Evolutionary conservation across 1,140 invertebrate genomes (phyloP), one percentile per base, ranked within the genome.

Genomic region (Octopus sinensis): DNA sequence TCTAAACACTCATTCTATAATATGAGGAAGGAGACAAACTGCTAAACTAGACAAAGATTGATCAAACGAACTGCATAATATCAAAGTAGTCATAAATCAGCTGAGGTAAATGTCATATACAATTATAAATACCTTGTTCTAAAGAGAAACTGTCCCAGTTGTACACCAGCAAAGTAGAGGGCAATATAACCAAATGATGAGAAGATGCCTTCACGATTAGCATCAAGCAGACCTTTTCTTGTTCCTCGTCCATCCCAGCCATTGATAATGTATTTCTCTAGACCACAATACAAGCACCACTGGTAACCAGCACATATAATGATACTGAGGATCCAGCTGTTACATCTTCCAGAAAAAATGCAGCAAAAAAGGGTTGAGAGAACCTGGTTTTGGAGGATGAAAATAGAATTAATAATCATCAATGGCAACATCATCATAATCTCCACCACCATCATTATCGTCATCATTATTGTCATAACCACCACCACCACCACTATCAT

Each of bases 121-220:
- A 43, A 43, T 43, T 43, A 43, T 43, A 43, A 43, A 43, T 84
- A 87, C 88, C 86, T 86, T 82, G 85, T 83, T 73, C 83, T 82
- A 68, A 87, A 88, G 6, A 89, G 62, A 56, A 93, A 85, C 84
- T 92, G 90, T 73, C 95, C 95, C 83, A 95, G 87, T 84, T 93
- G 92, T 54, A 95, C 93, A 76, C 94, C 93, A 85, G 94, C 91
- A 79, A 97, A 92, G 89, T 97, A 98, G 2, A 98, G 88, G 5
- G 94, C 93, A 13, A 97, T 89, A 89, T 97, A 98, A 4, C 97
- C 97, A 4, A 94, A 90, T 53, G 94, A 91, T 0, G 97, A 97
- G 54, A 94, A 93, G 68, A 98, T 91, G 0, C 97, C 97, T 92
- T 98, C 97, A 84, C 96, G 93, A 90, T 99, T 99, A 0, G 96